Conservation (phyloP, 2,888 invertebrate genomes). For the Elegia similella region DNA sequence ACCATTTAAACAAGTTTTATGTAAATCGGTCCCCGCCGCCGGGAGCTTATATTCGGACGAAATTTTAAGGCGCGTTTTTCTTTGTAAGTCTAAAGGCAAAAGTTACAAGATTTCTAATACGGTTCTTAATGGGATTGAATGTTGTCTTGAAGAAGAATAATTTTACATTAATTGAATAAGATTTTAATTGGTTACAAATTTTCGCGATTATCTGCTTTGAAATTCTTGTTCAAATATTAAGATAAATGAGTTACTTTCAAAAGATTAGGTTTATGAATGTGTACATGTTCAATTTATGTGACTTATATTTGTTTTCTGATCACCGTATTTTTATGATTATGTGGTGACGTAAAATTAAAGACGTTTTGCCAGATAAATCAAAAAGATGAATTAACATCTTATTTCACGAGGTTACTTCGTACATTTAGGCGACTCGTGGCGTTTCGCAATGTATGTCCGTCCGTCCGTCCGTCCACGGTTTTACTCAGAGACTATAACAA, state of each 20-base stretch:
- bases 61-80: constrained; percentile 71
- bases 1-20: constrained; percentile 82
- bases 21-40: constrained; percentile 67
- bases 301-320: too few species aligned
- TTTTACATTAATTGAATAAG: constrained; percentile 67
- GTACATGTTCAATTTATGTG: too few species aligned
- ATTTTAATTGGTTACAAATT: constrained; percentile 44
- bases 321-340: too few species aligned
- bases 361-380: too few species aligned
- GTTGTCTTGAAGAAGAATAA: constrained; percentile 54
- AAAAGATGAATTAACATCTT: too few species aligned
- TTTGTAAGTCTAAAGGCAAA: constrained; percentile 67
- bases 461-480: too few species aligned
- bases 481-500: too few species aligned
- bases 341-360: too few species aligned
- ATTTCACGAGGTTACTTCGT: too few species aligned
- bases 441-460: too few species aligned
- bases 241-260: not conserved
- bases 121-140: constrained; percentile 67
- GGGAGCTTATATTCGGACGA: constrained; percentile 70
- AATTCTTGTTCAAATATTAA: not conserved
- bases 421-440: too few species aligned
- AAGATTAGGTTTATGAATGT: not conserved
- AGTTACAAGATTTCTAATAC: constrained; percentile 70
- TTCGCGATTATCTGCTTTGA: constrained; percentile 36